Percentiles rank a stretch among this genome's conserved stretches.
Evolutionary conservation across 2,888 invertebrate genomes (phyloP).

Genomic region (Chaetogeoica ovagalla): DNA sequence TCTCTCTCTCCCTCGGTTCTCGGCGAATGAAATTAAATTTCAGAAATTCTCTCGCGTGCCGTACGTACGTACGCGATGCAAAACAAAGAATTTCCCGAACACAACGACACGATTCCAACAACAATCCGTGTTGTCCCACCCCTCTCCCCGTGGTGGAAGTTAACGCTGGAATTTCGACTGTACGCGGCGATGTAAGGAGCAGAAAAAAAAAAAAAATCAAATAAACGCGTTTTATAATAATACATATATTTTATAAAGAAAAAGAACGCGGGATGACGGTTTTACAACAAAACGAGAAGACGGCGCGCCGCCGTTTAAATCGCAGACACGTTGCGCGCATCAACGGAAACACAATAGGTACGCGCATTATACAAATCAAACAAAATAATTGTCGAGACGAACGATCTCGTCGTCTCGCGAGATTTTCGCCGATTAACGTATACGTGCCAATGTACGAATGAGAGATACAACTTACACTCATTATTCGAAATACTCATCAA

Average conservation of each 20-base stretch:
- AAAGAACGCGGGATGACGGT: too few species aligned
- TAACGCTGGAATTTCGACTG: constrained; percentile 26
- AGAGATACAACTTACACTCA: too few species aligned
- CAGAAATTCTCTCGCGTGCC: constrained; percentile 49
- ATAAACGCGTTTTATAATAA: not conserved
- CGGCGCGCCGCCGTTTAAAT: too few species aligned
- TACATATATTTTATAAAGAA: not conserved
- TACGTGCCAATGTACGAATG: too few species aligned
- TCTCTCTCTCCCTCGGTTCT: not conserved
- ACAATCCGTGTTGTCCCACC: constrained; percentile 8
- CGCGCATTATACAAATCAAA: too few species aligned
- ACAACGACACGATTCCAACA: constrained; percentile 30
- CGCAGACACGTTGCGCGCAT: too few species aligned
- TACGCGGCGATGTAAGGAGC: not conserved
- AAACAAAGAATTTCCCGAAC: constrained; percentile 47
- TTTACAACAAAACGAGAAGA: too few species aligned
- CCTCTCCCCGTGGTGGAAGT: not conserved
- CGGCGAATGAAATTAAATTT: constrained; percentile 42
- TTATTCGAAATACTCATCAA: too few species aligned
- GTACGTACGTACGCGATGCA: not conserved
- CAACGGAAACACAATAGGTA: too few species aligned
- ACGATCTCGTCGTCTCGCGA: too few species aligned
- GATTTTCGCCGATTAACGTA: too few species aligned
- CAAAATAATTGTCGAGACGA: too few species aligned
- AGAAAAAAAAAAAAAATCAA: constrained; percentile 7